A percentile compares a stretch with the other conserved stretches of the same genome.
Evolutionary conservation across 2,888 invertebrate species (phyloP).

Genomic region (Branchellion lobata): DNA sequence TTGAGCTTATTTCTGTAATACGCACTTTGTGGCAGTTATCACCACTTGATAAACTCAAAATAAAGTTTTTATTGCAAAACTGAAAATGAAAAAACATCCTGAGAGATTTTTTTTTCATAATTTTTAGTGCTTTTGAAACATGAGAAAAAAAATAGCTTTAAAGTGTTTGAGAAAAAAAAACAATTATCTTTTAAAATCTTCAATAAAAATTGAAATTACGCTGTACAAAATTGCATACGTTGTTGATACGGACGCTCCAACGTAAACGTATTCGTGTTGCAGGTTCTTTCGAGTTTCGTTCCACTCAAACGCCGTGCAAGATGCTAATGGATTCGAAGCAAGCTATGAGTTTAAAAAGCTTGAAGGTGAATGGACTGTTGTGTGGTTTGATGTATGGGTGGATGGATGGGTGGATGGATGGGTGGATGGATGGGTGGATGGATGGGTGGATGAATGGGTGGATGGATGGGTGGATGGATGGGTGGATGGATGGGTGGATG

Average conservation of each 20-base stretch:
- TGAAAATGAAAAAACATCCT: too few species aligned
- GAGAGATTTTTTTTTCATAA: too few species aligned
- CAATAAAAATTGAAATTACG: not conserved
- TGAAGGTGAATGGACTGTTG: constrained; percentile 44
- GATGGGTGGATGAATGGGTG: not conserved
- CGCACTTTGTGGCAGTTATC: too few species aligned
- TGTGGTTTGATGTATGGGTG: not conserved
- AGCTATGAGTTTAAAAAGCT: constrained; percentile 76
- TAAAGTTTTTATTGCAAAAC: too few species aligned
- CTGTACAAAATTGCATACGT: constrained; percentile 53
- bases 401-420: not conserved
- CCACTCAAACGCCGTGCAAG: constrained; percentile 86
- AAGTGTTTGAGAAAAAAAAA: not conserved
- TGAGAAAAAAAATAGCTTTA: not conserved
- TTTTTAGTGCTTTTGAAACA: too few species aligned
- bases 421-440: not conserved
- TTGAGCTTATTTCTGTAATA: too few species aligned
- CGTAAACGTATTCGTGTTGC: too few species aligned
- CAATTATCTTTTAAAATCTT: not conserved
- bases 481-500: not conserved
- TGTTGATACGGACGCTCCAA: too few species aligned
- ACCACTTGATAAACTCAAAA: too few species aligned
- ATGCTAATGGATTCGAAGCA: constrained; percentile 90
- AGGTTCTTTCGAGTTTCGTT: constrained; percentile 93
- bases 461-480: not conserved